Base-by-base conservation (phyloP, 2,797 vertebrate species). In the Sebastes iracundus region DNA sequence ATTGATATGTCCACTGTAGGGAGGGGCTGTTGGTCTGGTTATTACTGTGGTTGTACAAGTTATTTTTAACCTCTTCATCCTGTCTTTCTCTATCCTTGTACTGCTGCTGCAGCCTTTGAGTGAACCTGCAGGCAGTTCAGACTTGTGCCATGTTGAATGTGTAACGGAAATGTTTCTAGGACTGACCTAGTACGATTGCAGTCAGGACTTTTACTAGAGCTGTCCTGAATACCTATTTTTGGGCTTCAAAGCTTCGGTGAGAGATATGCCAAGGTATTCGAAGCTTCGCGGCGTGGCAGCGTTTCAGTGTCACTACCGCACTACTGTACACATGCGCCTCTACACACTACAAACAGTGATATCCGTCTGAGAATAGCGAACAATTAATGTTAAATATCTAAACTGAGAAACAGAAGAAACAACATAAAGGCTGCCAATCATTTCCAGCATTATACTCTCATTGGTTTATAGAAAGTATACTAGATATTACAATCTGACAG, bases 381-480 rank as follows among this genome's bases (percentile, higher is more conserved):
- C 38, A 6, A 16, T 2, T 42, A 42, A 42, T 42, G 38, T 42
- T 42, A 42, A 42, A 16, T 42, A 42, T 42, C 33, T 52, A 30
- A 79, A 53, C 35, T 28, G 2, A 58, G 55, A 59, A 22, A 27
- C 56, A 28, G 25, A 18, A 3, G 27, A 28, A 68, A 42, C 23
- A 23, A 42, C 23, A 30, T 59, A 75, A 52, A 65, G 68, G 80
- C 38, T 77, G 35, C 30, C 61, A 38, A 7, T 77, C 58, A 72
- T 75, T 74, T 76, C 16, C 38, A 42, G 38, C 16, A 53, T 74
- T 35, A 30, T 61, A 65, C 65, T 73, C 22, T 72, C 7, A 63
- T 38, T 71, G 42, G 25, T 72, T 65, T 49, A 58, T 20, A 53
- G 33, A 78, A 49, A 72, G 78, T 71, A 75, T 25, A 60, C 23